Conservation (phyloP, 2,113 vertebrate genomes). For the Chionis minor region DNA sequence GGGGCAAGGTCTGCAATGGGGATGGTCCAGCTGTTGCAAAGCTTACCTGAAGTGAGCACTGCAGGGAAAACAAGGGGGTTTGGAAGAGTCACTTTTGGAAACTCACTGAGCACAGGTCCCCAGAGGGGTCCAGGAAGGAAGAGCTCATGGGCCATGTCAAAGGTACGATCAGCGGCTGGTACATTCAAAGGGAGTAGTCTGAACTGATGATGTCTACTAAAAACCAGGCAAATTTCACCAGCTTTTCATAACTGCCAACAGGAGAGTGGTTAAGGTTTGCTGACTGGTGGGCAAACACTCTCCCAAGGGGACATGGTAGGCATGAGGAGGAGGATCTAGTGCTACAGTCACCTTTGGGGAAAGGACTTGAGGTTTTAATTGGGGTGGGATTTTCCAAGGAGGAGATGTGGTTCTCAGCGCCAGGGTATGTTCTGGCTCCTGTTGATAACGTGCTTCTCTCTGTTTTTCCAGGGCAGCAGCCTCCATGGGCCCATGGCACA, state of each 20-base stretch:
- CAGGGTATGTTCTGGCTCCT: rapidly evolving
- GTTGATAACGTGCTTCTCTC: neutral
- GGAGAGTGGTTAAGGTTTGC: neutral
- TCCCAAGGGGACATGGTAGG: neutral
- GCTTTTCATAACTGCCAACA: neutral
- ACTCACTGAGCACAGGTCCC: neutral
- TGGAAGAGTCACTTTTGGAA: neutral
- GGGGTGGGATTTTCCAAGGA: neutral
- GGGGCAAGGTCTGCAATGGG: neutral
- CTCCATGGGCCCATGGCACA: rapidly evolving
- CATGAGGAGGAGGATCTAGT: neutral
- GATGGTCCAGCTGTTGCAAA: neutral
- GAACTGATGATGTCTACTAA: neutral
- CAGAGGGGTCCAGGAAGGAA: neutral
- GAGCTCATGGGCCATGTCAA: neutral
- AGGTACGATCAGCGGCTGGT: neutral
- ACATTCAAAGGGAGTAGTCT: neutral
- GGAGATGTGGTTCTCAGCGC: neutral
- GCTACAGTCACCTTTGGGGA: neutral
- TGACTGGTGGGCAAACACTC: neutral
- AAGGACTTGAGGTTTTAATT: neutral
- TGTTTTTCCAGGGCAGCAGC: neutral
- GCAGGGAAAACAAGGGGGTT: neutral
- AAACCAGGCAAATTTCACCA: neutral
- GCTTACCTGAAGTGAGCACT: neutral